These are phyloP conservation scores for Chaenogobius annularis DNA, from an alignment of 2,113 vertebrate genomes.

Conservation along the genomic window DNA sequence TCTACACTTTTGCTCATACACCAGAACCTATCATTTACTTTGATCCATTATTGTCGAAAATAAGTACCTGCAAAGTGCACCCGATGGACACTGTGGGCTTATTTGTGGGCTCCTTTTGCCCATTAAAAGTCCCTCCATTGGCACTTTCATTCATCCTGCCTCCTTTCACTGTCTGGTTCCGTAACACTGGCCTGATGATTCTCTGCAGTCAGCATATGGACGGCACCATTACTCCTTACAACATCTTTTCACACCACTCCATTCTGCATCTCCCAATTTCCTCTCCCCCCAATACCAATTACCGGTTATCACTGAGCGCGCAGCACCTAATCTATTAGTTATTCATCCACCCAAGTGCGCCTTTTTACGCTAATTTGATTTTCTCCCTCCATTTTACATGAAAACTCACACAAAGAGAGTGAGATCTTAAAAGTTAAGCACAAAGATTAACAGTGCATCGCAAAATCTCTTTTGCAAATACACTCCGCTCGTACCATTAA, in stretches of 20 bases:
- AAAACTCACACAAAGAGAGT: constrained; percentile 43
- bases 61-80: constrained; percentile 7
- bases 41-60: not conserved
- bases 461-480: constrained; percentile 60
- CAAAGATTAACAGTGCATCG: constrained; percentile 53
- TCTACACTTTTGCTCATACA: not conserved
- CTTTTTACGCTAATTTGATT: constrained; percentile 60
- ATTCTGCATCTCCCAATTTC: constrained; percentile 26
- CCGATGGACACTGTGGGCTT: not conserved
- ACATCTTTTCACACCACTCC: constrained; percentile 46
- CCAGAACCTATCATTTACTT: not conserved
- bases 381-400: constrained; percentile 52
- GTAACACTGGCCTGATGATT: constrained; percentile 41
- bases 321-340: constrained; percentile 57
- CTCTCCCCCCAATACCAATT: constrained; percentile 52
- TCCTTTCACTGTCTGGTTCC: constrained; percentile 32
- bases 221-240: constrained; percentile 67
- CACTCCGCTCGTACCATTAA: constrained; percentile 55
- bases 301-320: constrained; percentile 60
- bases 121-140: not conserved
- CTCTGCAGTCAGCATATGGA: constrained; percentile 57
- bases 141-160: constrained; percentile 7
- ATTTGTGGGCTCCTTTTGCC: not conserved
- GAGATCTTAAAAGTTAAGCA: constrained; percentile 60
- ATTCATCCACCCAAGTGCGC: constrained; percentile 53